These are phyloP conservation scores for Macheiramphus alcinus DNA, from an alignment of 2,113 vertebrate species.

Conservation along the genomic window DNA sequence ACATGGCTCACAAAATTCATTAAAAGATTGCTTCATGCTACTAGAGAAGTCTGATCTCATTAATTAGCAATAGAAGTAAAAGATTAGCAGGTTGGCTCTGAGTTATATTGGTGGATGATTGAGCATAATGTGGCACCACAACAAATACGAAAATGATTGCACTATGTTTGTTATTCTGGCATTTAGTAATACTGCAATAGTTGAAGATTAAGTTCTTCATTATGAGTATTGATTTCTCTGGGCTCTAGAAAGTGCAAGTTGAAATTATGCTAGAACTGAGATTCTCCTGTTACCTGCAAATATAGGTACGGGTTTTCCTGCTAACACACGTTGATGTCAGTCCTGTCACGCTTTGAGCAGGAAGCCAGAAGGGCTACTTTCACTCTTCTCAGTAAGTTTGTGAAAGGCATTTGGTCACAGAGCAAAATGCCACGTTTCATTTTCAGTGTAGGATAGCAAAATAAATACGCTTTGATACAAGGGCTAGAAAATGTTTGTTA, in stretches of 20 bases:
- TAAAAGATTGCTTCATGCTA: not conserved
- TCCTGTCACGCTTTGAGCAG: not conserved
- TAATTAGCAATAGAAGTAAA: not conserved
- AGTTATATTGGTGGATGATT: not conserved
- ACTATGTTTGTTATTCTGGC: not conserved
- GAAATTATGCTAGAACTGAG: not conserved
- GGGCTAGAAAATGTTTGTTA: not conserved
- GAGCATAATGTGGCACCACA: not conserved
- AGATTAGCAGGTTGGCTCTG: not conserved
- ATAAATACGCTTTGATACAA: not conserved
- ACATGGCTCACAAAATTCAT: not conserved
- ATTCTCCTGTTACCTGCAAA: not conserved
- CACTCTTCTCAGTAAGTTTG: not conserved
- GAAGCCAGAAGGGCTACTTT: not conserved
- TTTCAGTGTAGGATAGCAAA: not conserved
- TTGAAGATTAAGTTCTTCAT: not conserved
- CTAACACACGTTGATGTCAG: not conserved
- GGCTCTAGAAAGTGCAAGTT: not conserved
- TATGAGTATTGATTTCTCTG: not conserved
- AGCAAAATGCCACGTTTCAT: not conserved
- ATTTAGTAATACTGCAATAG: not conserved
- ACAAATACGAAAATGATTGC: not conserved
- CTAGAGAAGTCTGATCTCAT: not conserved
- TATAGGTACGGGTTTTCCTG: not conserved
- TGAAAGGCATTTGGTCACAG: not conserved